A percentile compares a stretch with the other conserved stretches of the same genome.
Conservation (phyloP, 2,888 invertebrate genomes). For the Melieria picta region DNA sequence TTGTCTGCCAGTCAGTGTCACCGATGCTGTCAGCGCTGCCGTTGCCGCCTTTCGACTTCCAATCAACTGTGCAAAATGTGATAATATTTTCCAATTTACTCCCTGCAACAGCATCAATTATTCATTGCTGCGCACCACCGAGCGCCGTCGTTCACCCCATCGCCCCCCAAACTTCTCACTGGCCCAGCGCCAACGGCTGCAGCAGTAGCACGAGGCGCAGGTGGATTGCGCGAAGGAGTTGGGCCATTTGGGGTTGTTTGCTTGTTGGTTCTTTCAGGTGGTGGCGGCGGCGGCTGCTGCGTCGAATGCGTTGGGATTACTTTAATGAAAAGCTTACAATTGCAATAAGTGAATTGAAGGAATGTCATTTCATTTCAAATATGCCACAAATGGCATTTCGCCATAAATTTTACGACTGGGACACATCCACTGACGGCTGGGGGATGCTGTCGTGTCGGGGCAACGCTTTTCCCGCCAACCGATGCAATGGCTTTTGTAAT, state of each 20-base stretch:
- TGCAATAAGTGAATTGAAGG: background rate
- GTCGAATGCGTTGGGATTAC: background rate
- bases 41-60: conserved; percentile 5
- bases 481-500: too few relatives aligned
- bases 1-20: too few relatives aligned
- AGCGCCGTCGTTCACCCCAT: background rate
- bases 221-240: too few relatives aligned
- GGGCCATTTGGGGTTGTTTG: background rate
- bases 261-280: conserved; percentile 4
- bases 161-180: background rate
- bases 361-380: too few relatives aligned
- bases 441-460: too few relatives aligned
- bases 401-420: too few relatives aligned
- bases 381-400: too few relatives aligned
- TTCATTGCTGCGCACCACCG: conserved; percentile 16
- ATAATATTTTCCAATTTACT: conserved; percentile 36
- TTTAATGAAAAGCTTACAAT: conserved; percentile 10
- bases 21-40: conserved; percentile 19
- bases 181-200: too few relatives aligned
- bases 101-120: conserved; percentile 18
- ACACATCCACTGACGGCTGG: too few relatives aligned
- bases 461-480: too few relatives aligned
- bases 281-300: background rate
- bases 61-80: conserved; percentile 37
- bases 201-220: too few relatives aligned